A percentile compares a stretch with the other conserved stretches of the same genome.
These are phyloP conservation scores for Pyrgilauda ruficollis DNA, from an alignment of 2,113 vertebrate species.

Conservation along the genomic window DNA sequence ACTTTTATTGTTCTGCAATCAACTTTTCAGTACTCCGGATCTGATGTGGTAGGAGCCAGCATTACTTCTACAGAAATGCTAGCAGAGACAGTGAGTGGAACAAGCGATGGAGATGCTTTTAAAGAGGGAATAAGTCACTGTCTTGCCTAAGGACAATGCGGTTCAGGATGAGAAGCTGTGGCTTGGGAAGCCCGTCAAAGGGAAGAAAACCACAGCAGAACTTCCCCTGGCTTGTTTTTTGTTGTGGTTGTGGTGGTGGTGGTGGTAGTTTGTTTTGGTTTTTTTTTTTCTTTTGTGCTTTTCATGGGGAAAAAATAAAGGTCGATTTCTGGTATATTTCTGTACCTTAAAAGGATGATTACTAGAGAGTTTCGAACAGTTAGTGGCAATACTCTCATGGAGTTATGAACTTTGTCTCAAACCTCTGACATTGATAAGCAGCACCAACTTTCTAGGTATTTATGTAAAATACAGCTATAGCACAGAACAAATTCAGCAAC, in stretches of 20 bases:
- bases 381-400: background rate
- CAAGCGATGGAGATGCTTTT: constrained; percentile 13
- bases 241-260: background rate
- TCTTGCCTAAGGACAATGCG: constrained; percentile 21
- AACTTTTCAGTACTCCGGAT: background rate
- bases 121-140: constrained; percentile 26
- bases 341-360: background rate
- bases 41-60: background rate
- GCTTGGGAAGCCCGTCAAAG: background rate
- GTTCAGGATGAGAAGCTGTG: background rate
- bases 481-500: background rate
- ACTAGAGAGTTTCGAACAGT: background rate
- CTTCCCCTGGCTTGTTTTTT: background rate
- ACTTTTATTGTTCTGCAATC: background rate
- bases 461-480: background rate
- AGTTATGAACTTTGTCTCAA: background rate
- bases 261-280: background rate
- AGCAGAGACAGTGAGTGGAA: background rate
- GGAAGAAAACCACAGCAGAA: background rate
- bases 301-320: background rate
- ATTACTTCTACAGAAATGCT: background rate
- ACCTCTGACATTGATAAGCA: background rate
- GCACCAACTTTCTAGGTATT: background rate
- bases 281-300: background rate
- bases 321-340: background rate